Conservation (phyloP, 2,113 vertebrate genomes). For the Himantopus leucocephalus region DNA sequence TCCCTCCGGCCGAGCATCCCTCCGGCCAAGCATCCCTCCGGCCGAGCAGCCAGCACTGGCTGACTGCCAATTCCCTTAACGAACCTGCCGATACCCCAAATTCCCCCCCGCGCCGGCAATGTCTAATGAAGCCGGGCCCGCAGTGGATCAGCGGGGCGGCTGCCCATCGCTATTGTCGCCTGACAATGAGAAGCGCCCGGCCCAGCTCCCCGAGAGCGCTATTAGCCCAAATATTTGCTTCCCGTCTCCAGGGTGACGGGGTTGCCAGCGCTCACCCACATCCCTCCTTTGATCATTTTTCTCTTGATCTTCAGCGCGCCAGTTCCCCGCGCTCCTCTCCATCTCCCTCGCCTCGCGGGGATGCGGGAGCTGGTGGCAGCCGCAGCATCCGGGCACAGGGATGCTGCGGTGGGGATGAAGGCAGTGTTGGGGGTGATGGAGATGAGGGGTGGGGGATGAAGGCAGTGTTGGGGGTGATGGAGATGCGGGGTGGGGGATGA, state of each 20-base stretch:
- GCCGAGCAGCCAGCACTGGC: accelerated
- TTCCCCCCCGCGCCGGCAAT: neutral
- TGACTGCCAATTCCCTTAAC: neutral
- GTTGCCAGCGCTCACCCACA: slow-evolving; percentile 55
- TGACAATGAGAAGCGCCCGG: neutral
- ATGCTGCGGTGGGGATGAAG: neutral
- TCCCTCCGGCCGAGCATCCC: neutral
- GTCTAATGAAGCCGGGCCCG: neutral
- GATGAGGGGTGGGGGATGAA: too few species aligned
- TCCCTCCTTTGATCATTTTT: slow-evolving; percentile 44
- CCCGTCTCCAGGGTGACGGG: slow-evolving; percentile 53
- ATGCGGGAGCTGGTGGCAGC: neutral
- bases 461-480: neutral
- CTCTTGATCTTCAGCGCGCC: slow-evolving; percentile 28
- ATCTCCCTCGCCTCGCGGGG: neutral
- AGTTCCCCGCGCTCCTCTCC: neutral
- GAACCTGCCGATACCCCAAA: neutral
- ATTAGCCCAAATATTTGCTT: slow-evolving; percentile 63
- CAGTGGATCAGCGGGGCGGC: neutral
- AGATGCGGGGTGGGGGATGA: neutral
- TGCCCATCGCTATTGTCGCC: neutral
- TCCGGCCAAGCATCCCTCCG: accelerated
- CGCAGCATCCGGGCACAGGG: accelerated
- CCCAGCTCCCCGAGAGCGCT: neutral
- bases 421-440: neutral